These are phyloP conservation scores for Sigmodon hispidus DNA, from an alignment of 2,113 vertebrate genomes.

Conservation along the genomic window DNA sequence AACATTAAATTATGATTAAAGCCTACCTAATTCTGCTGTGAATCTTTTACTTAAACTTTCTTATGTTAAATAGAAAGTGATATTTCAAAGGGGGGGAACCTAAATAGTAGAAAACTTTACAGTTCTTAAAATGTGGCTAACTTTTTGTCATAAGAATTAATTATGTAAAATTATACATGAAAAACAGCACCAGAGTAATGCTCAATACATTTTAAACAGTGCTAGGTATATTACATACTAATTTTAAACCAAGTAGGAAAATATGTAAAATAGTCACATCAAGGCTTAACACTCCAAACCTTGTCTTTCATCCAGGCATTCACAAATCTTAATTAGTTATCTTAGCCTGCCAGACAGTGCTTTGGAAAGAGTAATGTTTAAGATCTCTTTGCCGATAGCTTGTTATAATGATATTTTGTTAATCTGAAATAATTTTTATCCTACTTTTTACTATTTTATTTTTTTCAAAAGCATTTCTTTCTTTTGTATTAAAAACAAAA, in stretches of 20 bases:
- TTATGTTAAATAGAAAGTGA: constrained; percentile 41
- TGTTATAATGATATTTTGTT: constrained; percentile 25
- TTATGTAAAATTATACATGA: constrained; percentile 11
- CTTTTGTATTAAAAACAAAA: neutral
- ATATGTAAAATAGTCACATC: constrained; percentile 43
- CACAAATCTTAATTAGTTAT: constrained; percentile 43
- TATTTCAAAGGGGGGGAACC: constrained; percentile 45
- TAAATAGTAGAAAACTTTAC: neutral
- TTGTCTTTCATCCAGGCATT: neutral
- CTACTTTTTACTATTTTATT: too few relatives aligned
- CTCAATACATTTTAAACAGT: constrained; percentile 34
- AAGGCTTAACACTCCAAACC: constrained; percentile 52
- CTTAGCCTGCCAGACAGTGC: neutral
- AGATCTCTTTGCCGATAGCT: neutral
- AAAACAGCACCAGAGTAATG: constrained; percentile 40
- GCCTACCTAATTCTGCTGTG: neutral
- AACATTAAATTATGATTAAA: constrained; percentile 48
- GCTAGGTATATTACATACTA: neutral
- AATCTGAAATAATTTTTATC: constrained; percentile 43
- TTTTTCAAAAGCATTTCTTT: neutral
- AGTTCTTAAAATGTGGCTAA: too few relatives aligned
- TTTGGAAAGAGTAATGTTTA: neutral
- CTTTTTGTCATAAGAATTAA: constrained; percentile 37
- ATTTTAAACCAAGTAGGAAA: constrained; percentile 60
- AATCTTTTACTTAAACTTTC: constrained; percentile 25